phyloP scores from a whole-genome alignment of 2,113 vertebrate genomes.

The Orcinus orca region DNA sequence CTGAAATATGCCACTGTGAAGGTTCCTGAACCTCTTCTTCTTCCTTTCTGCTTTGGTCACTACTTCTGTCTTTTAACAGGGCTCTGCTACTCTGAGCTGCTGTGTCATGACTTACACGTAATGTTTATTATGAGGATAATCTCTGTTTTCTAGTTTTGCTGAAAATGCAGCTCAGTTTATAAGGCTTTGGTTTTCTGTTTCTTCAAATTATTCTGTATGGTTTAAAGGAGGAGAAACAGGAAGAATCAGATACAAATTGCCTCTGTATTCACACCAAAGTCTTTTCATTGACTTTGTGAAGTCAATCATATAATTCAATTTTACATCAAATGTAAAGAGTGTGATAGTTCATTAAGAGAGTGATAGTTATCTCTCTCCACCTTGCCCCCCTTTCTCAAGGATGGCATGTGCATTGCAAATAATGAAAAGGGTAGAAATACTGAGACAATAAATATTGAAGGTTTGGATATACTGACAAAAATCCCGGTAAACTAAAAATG shows the following conservation, averaged over 20 bases:
- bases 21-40: accelerated
- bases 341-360: background rate
- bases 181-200: background rate
- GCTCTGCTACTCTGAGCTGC: background rate
- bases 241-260: background rate
- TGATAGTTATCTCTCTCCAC: background rate
- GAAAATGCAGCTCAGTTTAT: background rate
- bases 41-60: background rate
- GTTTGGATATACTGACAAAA: background rate
- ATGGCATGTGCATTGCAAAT: background rate
- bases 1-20: background rate
- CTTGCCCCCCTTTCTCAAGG: background rate
- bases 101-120: background rate
- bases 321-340: background rate
- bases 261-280: background rate
- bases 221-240: background rate
- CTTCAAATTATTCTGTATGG: background rate
- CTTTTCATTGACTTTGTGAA: background rate
- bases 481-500: background rate
- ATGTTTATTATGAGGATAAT: background rate
- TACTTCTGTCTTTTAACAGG: background rate
- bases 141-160: background rate
- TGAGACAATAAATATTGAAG: background rate
- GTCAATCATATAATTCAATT: background rate
- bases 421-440: background rate